Percentiles rank a stretch among this genome's conserved stretches.
These are phyloP conservation scores for Varecia variegata DNA, from an alignment of 2,797 vertebrate species.

Conservation along the genomic window DNA sequence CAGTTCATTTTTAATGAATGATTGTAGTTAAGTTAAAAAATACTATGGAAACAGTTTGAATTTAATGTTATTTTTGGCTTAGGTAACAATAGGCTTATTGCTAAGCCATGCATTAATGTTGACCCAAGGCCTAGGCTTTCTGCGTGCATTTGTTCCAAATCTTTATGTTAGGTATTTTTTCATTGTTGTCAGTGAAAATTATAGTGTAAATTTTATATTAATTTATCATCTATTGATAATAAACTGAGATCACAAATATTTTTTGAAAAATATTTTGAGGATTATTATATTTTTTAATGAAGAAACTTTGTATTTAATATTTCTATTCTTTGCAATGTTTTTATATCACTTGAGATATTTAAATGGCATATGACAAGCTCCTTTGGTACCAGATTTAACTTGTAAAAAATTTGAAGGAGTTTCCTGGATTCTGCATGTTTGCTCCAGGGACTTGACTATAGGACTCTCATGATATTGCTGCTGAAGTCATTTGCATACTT, in stretches of 20 bases:
- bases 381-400: constrained; percentile 2
- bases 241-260: background rate
- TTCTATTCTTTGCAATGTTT: background rate
- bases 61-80: constrained; percentile 47
- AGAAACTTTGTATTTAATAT: background rate
- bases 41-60: background rate
- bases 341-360: background rate
- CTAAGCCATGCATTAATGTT: constrained; percentile 24
- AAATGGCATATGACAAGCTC: background rate
- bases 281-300: background rate
- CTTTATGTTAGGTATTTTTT: constrained; percentile 7
- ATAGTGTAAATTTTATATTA: background rate
- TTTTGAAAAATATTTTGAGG: background rate
- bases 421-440: background rate
- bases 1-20: background rate
- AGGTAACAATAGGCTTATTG: background rate
- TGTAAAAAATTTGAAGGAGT: background rate
- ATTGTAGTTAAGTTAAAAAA: background rate
- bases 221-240: background rate
- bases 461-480: background rate
- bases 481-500: background rate
- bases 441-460: background rate
- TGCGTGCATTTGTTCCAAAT: constrained; percentile 44
- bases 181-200: constrained; percentile 16
- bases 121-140: background rate